A percentile compares a stretch with the other conserved stretches of the same genome.
Evolutionary conservation across 2,797 vertebrate species (phyloP).

Genomic region (Hybognathus amarus): DNA sequence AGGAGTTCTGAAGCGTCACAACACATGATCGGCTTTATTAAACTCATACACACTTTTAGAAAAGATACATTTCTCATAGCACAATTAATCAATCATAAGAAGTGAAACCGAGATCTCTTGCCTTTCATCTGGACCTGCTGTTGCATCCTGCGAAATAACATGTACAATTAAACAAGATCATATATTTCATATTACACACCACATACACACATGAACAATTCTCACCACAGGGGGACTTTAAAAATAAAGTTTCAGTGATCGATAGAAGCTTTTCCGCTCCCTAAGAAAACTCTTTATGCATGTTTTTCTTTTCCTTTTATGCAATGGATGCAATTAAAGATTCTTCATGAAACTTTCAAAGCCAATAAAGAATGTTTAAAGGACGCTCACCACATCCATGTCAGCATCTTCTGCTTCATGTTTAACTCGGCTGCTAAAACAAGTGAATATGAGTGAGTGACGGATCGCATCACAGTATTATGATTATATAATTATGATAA

Average conservation of each 20-base stretch:
- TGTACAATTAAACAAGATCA: not conserved
- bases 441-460: not conserved
- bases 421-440: conserved; percentile 49
- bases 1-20: not conserved
- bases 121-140: conserved; percentile 42
- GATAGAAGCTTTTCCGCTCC: too few relatives aligned
- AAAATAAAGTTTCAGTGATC: too few relatives aligned
- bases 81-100: not conserved
- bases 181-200: too few relatives aligned
- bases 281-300: too few relatives aligned
- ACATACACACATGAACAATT: too few relatives aligned
- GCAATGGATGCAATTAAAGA: too few relatives aligned
- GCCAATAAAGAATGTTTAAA: not conserved
- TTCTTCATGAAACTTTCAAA: too few relatives aligned
- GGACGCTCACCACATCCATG: conserved; percentile 26
- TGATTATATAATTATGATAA: not conserved
- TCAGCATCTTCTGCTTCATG: conserved; percentile 12
- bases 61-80: not conserved
- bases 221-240: too few relatives aligned
- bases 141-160: conserved; percentile 37
- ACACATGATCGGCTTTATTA: not conserved
- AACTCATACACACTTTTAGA: not conserved
- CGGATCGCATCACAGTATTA: not conserved
- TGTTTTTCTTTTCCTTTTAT: too few relatives aligned
- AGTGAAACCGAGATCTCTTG: conserved; percentile 5